Evolutionary conservation across 2,113 vertebrate genomes (phyloP).

Genomic region (Electrona antarctica): DNA sequence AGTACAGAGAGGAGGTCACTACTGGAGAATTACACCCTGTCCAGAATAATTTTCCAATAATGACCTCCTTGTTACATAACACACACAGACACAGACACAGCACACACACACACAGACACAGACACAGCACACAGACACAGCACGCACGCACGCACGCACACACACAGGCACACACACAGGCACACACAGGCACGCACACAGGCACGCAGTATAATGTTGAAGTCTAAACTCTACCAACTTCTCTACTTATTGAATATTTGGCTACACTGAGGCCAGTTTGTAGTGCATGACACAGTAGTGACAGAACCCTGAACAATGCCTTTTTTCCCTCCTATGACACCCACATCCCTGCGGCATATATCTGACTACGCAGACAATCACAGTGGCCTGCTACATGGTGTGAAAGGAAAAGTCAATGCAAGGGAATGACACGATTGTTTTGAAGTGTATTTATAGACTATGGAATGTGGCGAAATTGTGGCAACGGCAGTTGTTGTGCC

Average conservation of each 20-base stretch:
- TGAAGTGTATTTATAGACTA: constrained; percentile 39
- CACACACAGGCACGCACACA: no score
- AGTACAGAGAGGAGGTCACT: not conserved
- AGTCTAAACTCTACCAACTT: no score
- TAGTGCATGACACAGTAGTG: constrained; percentile 11
- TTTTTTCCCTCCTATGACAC: constrained; percentile 8
- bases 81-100: no score
- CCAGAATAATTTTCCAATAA: no score
- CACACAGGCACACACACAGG: no score
- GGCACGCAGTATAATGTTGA: no score
- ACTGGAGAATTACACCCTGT: no score
- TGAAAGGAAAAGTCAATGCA: constrained; percentile 25
- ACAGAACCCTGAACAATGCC: not conserved
- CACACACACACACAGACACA: no score
- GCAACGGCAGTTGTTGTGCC: constrained; percentile 41
- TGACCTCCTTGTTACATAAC: no score
- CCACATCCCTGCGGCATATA: constrained; percentile 17
- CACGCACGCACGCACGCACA: no score
- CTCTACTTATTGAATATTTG: no score
- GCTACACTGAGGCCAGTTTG: not conserved
- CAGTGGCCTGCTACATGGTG: constrained; percentile 15
- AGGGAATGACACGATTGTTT: constrained; percentile 33
- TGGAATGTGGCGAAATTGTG: not conserved
- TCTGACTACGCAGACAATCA: constrained; percentile 30
- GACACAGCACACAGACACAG: no score